Percentiles rank a stretch among this genome's conserved stretches.
These are phyloP conservation scores for Turdus rufiventris DNA, from an alignment of 2,113 vertebrate genomes.

Conservation along the genomic window DNA sequence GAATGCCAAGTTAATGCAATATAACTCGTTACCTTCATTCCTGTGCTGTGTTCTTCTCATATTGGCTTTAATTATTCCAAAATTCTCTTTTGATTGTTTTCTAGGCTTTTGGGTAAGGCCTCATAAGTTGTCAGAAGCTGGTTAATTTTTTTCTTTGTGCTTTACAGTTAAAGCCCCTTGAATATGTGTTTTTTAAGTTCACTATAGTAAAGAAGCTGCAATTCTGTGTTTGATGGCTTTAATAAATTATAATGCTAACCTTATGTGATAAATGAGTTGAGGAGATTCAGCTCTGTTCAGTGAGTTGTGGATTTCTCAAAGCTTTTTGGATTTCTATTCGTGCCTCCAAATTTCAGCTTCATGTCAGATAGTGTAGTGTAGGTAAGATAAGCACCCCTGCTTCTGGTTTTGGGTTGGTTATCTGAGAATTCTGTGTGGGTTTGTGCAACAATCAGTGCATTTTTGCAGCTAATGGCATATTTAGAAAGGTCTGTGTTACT, in stretches of 20 bases:
- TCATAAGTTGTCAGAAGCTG: not conserved
- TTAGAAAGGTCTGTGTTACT: not conserved
- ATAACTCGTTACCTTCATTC: not conserved
- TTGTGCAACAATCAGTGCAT: not conserved
- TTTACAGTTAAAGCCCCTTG: not conserved
- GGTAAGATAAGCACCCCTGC: not conserved
- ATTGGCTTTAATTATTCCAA: not conserved
- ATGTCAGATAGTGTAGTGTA: not conserved
- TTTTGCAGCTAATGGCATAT: not conserved
- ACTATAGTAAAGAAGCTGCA: not conserved
- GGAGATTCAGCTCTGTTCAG: not conserved
- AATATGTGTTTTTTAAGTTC: not conserved
- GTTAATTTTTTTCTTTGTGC: not conserved
- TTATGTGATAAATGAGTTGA: not conserved
- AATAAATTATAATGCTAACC: not conserved
- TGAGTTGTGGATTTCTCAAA: not conserved
- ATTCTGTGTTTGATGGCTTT: not conserved
- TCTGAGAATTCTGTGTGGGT: not conserved
- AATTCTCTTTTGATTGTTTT: not conserved
- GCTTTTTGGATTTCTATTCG: not conserved
- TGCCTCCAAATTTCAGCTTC: not conserved
- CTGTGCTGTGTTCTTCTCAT: not conserved
- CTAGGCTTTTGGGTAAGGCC: not conserved
- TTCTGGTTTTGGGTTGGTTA: not conserved
- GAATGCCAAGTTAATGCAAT: not conserved